These are phyloP conservation scores for Eulacestoma nigropectus DNA, from an alignment of 2,113 vertebrate genomes.

Conservation along the genomic window DNA sequence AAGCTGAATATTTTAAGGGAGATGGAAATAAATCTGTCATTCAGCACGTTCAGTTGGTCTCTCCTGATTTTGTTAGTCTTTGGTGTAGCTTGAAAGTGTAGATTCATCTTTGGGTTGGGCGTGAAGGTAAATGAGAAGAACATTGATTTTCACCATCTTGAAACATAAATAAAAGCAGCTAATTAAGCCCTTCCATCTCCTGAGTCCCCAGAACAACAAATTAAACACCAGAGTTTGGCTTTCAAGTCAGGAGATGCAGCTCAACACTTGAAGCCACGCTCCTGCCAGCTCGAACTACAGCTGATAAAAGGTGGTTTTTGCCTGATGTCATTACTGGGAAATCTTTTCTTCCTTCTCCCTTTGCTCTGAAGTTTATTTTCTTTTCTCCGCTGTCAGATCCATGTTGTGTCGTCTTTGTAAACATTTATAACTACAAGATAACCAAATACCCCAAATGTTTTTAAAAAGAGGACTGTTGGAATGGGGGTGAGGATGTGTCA, in stretches of 20 bases:
- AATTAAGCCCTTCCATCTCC: conserved; percentile 20
- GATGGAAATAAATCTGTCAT: neutral
- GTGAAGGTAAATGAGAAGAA: neutral
- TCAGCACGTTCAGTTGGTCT: neutral
- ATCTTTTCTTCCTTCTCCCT: neutral
- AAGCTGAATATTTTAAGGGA: neutral
- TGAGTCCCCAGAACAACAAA: neutral
- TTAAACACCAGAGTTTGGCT: neutral
- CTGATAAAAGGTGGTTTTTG: neutral
- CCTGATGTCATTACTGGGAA: neutral
- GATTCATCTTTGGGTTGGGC: neutral
- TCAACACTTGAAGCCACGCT: neutral
- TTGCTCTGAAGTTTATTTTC: neutral
- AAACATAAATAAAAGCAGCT: conserved; percentile 19
- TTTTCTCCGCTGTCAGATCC: neutral
- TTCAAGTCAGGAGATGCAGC: neutral
- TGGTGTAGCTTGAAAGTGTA: neutral
- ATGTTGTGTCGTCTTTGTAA: neutral
- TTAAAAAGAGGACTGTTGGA: neutral
- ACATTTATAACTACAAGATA: neutral
- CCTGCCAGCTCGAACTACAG: neutral
- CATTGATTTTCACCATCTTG: neutral
- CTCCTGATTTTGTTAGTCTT: neutral
- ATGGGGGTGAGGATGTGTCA: no score
- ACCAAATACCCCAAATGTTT: neutral